Percentiles rank a stretch among this genome's conserved stretches.
These are phyloP conservation scores for Drosophila baimaii DNA, from an alignment of 1,140 invertebrate species.

Conservation along the genomic window DNA sequence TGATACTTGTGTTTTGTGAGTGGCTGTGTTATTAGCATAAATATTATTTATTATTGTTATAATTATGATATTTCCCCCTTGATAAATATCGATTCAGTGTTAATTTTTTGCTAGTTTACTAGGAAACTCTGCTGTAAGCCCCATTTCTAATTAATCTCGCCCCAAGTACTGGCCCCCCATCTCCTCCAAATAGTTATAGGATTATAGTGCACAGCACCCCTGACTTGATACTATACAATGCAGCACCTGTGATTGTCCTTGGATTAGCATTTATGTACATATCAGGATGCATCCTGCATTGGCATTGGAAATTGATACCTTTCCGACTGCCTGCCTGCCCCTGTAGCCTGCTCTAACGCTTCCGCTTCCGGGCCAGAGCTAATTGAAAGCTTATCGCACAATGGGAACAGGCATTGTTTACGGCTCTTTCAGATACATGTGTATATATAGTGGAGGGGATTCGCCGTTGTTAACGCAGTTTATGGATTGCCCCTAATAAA, in stretches of 20 bases:
- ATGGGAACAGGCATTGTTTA: constrained; percentile 30
- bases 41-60: no score
- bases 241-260: constrained; percentile 12
- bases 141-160: no score
- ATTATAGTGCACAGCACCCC: background rate
- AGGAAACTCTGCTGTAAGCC: no score
- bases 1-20: no score
- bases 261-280: constrained; percentile 14
- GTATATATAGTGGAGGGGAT: background rate
- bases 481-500: constrained; percentile 39
- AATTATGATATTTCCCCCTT: no score
- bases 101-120: no score
- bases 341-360: background rate
- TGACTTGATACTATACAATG: background rate
- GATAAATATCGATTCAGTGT: no score
- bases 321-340: no score
- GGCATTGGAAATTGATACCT: constrained; percentile 21
- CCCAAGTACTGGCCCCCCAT: no score
- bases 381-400: constrained; percentile 61
- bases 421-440: constrained; percentile 5
- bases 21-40: no score
- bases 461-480: constrained; percentile 25
- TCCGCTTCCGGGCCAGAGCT: constrained; percentile 34
- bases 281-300: background rate
- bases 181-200: background rate